Base-by-base conservation (phyloP, 2,113 vertebrate genomes). In the Plotosus lineatus region DNA sequence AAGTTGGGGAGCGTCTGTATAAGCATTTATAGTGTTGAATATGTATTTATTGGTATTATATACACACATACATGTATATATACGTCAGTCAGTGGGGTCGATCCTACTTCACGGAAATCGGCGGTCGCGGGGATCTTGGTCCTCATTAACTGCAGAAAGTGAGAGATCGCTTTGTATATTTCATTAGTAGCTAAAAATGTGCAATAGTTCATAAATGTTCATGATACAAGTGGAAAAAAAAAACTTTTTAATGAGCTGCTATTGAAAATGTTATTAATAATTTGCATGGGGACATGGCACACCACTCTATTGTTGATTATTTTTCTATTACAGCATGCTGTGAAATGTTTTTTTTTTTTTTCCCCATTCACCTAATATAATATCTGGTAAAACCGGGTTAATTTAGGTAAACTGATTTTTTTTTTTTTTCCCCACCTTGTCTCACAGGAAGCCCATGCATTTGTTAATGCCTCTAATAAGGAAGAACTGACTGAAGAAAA, bases 401-500 rank as follows among this genome's bases (percentile, higher is more conserved):
- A n/a, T n/a, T 46, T 15, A 26, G 1, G 5, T 68, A 9, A 68
- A 23, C 11, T 44, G 3, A 40, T 38, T 40, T 66, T 36, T 26
- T 66, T 19, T 7, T 63, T 17, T 46, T 46, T 71, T 23, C 51
- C 3, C 21, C 36, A 14, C 17, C 9, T 26, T 58, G 4, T 69
- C 4, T 74, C 7, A 72, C 80, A 95, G 94, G 94, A 94, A 85
- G 92, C 90, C 3, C 89, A 92, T 33, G 86, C 85, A 23, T 92
- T 94, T 68, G 83, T 94, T 65, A 89, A 75, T 61, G 93, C 92
- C 56, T 89, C 91, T 58, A 89, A 86, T 55, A 76, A 84, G 31
- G 92, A 92, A 19, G 92, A 95, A n/a, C 86, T 95, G 87, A 92
- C 90, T 15, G 91, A 92, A 75, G 92, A 94, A 85, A 85, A 73